Evolutionary conservation across 2,113 vertebrate species (phyloP).

Genomic region (Corynorhinus townsendii): DNA sequence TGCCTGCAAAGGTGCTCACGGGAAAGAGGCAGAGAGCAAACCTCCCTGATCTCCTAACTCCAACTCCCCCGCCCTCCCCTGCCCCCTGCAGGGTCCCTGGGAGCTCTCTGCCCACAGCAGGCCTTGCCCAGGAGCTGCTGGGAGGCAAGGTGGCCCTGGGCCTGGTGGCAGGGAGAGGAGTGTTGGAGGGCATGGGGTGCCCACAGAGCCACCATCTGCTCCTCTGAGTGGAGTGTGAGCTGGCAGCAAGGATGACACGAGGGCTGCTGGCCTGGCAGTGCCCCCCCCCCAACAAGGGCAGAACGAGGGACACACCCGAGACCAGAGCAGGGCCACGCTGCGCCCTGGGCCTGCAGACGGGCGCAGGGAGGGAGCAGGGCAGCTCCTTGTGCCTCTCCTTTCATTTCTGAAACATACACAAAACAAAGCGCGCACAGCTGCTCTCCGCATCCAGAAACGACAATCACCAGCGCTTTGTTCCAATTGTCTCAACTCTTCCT

Average conservation of each 20-base stretch:
- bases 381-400: background rate
- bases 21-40: background rate
- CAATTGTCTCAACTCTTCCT: background rate
- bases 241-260: background rate
- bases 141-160: background rate
- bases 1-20: no score
- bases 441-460: background rate
- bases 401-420: background rate
- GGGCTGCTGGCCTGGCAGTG: background rate
- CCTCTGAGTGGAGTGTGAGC: background rate
- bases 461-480: background rate
- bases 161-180: accelerated
- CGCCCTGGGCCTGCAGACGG: background rate
- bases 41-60: background rate
- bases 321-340: background rate
- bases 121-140: background rate
- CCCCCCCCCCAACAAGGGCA: background rate
- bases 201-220: background rate
- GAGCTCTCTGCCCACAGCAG: background rate
- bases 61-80: accelerated
- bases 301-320: background rate
- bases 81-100: background rate
- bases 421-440: slow-evolving; percentile 62
- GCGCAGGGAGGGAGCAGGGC: background rate
- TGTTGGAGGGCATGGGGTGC: background rate